phyloP scores from a whole-genome alignment of 2,113 vertebrate species.

The Megaleporinus macrocephalus region DNA sequence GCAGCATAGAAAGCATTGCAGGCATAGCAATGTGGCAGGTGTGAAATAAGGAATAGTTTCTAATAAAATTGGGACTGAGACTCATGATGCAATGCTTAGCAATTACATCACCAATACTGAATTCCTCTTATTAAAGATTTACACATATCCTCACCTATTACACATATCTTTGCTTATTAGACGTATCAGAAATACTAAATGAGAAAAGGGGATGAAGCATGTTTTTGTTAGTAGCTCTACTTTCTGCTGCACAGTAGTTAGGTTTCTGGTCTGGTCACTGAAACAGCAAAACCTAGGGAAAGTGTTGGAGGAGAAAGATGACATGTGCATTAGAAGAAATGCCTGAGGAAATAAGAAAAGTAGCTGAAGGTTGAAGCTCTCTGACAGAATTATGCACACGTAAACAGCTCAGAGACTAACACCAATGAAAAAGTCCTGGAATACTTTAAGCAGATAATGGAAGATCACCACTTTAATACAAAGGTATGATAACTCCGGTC shows the following conservation, averaged over 20 bases:
- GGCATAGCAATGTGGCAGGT: background rate
- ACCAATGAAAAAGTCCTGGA: background rate
- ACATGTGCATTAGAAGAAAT: background rate
- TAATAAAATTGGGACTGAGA: background rate
- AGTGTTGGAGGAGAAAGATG: background rate
- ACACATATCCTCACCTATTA: background rate
- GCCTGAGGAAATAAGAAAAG: conserved; percentile 4
- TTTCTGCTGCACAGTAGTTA: background rate
- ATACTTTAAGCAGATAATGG: background rate
- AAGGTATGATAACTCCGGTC: too few species aligned
- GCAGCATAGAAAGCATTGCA: background rate
- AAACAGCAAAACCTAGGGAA: background rate
- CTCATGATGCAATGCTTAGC: conserved; percentile 5
- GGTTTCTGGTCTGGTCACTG: background rate
- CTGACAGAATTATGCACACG: background rate
- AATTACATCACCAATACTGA: background rate
- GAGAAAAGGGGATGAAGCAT: background rate
- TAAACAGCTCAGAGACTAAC: background rate
- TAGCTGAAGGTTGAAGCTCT: background rate
- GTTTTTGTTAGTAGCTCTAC: background rate
- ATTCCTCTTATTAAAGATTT: background rate
- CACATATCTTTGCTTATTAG: background rate
- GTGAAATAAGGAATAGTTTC: background rate
- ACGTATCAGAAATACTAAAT: background rate
- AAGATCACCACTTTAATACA: background rate